Evolutionary conservation across 2,888 invertebrate genomes (phyloP), one percentile per base, ranked within the genome.

Genomic region (Boloria euphrosyne): DNA sequence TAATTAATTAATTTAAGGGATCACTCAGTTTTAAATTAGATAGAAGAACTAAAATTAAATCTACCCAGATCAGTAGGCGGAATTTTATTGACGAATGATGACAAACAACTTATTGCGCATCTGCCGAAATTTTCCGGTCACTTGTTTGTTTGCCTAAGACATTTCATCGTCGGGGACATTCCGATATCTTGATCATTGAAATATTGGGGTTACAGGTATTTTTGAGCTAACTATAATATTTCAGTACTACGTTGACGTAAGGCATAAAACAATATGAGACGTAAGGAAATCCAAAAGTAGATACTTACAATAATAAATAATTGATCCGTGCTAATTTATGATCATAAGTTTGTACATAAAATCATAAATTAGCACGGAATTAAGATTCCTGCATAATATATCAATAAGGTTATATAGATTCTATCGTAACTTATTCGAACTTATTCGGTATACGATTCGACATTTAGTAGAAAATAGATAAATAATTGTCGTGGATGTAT

Each of bases 131-230:
- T 81, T 84, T 82, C 81, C 82, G 62, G 68, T 27, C 65, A 65
- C 67, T 58, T 81, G 79, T 81, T 84, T 84, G 78, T 86, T 86
- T 81, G 69, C 75, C 72, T 71, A 69, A 71, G 63, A 62, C 64
- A 67, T 71, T 67, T 68, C 65, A 67, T 65, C 46, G 66, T 63
- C 67, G 52, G 70, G 68, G 67, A 67, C 71, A 72, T 69, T 74
- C 69, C 71, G 61, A 31, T 54, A 46, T 22, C 50, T 18, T 54
- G 54, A 54, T 44, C 47, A 55, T 44, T 27, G 7, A 27, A 46
- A 61, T 66, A 63, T 62, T 17, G 54, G 44, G 55, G 31, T 62
- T 62, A 58, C 31, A 38, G 31, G 17, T 59, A 59, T 59, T 58
- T 58, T 44, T 55, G 4, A 60, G 50, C 47, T 43, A 53, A 46